Percentiles rank a stretch among this genome's conserved stretches.
Evolutionary conservation across 1,140 invertebrate genomes (phyloP).

Genomic region (Scaptodrosophila lebanonensis): DNA sequence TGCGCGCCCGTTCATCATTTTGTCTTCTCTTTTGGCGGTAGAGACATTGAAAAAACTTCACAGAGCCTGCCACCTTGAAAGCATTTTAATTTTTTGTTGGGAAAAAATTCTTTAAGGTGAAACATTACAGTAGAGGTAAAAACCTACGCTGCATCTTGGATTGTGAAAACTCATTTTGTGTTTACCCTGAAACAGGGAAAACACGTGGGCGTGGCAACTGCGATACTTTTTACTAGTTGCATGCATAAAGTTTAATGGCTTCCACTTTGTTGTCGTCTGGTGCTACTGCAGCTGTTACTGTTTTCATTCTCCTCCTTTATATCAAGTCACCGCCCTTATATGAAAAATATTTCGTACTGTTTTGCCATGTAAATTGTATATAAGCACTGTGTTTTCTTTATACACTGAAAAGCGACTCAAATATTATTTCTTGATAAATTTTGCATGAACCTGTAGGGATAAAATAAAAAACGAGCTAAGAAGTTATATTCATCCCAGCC

Average conservation of each 20-base stretch:
- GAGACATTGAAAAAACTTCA: too few species aligned
- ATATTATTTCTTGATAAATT: too few species aligned
- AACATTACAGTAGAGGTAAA: slow-evolving; percentile 52
- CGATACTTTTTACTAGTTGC: slow-evolving; percentile 54
- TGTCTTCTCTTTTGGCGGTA: not conserved
- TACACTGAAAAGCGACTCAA: too few species aligned
- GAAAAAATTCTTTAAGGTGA: slow-evolving; percentile 62
- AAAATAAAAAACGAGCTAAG: too few species aligned
- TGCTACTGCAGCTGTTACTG: slow-evolving; percentile 22
- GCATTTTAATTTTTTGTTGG: slow-evolving; percentile 1
- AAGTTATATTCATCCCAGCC: too few species aligned
- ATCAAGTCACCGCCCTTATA: slow-evolving; percentile 17
- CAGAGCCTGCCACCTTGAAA: not conserved
- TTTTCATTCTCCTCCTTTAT: slow-evolving; percentile 30
- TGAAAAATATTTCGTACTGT: slow-evolving; percentile 68
- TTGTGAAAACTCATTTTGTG: slow-evolving; percentile 70
- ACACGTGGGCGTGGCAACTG: slow-evolving; percentile 65
- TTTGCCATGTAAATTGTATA: slow-evolving; percentile 72
- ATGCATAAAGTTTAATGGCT: slow-evolving; percentile 75
- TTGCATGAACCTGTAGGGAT: too few species aligned
- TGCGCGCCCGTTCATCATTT: too few species aligned
- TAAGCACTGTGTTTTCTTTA: slow-evolving; percentile 30
- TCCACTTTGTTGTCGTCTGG: slow-evolving; percentile 67
- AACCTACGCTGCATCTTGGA: slow-evolving; percentile 41
- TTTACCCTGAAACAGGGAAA: too few species aligned